These are phyloP conservation scores for Trigoniulus corallinus DNA, from an alignment of 1,140 invertebrate genomes.

Conservation along the genomic window DNA sequence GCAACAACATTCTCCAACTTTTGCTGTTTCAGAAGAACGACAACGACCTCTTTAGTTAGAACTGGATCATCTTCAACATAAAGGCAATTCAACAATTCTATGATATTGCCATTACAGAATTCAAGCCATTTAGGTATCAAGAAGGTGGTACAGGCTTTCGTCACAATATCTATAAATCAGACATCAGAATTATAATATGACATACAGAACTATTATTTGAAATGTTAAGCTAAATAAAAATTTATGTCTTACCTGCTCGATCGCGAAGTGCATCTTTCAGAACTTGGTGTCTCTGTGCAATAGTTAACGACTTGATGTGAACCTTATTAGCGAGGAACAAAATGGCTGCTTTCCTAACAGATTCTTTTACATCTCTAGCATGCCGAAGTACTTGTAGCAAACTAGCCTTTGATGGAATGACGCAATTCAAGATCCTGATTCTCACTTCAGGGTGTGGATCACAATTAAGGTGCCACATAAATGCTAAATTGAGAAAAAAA, in stretches of 20 bases:
- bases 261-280: conserved; percentile 38
- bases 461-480: neutral
- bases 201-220: neutral
- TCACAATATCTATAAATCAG: neutral
- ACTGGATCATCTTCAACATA: neutral
- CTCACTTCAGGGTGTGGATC: neutral
- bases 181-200: no score
- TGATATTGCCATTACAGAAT: neutral
- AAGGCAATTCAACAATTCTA: neutral
- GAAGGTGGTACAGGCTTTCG: neutral
- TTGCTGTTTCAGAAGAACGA: neutral
- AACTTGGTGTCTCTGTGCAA: conserved; percentile 43
- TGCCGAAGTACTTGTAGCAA: neutral
- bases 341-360: conserved; percentile 30
- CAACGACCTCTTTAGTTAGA: neutral
- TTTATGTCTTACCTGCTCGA: neutral
- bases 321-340: conserved; percentile 46
- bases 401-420: neutral
- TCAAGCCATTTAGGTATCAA: neutral
- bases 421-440: neutral
- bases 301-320: conserved; percentile 43
- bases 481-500: no score
- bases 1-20: neutral
- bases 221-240: neutral
- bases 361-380: neutral